Base-by-base conservation (phyloP, 2,797 vertebrate species). In the Ctenopoma multispine region DNA sequence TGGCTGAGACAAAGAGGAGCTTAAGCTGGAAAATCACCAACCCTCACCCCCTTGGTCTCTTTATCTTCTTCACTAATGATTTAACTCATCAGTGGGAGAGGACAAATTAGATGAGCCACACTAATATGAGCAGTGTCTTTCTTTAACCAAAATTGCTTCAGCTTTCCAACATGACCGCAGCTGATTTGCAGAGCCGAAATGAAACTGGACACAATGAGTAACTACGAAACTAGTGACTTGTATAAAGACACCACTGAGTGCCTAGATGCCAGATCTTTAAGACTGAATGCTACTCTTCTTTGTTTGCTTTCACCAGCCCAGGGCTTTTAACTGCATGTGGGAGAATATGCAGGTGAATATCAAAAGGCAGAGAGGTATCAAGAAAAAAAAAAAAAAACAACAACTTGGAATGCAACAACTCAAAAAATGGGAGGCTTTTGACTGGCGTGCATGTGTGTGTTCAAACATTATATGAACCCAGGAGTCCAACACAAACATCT, bases 401-500 rank as follows among this genome's bases (percentile, higher is more conserved):
- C 27, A 9, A 76, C 51, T 40, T 81, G 89, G 88, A 89, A 90
- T 89, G 86, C 73, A 72, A 79, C 63, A 68, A 36, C 67, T 68
- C 47, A 70, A 60, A 65, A 31, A 8, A 67, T 23, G 36, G 53
- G 63, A 75, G 70, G 75, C 40, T 79, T 88, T 34, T 62, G 71
- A 83, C 63, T 49, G 74, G 72, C 54, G 72, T 72, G 74, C 50
- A 31, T 63, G 62, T 75, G 63, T 67, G 69, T 82, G 75, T 77
- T 73, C 57, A 77, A 75, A 78, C 48, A 56, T 47, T 55, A 54
- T 7, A 53, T 73, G 83, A 76, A 86, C 70, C 54, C 61, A 58
- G 36, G 38, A 53, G 63, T 83, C 72, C 62, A 36, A 83, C 63
- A 74, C 44, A 76, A 85, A 82, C 49, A 21, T 69, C 50, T 51